Conservation (phyloP, 2,888 invertebrate genomes). For the Polydrusus pterygomalis region DNA sequence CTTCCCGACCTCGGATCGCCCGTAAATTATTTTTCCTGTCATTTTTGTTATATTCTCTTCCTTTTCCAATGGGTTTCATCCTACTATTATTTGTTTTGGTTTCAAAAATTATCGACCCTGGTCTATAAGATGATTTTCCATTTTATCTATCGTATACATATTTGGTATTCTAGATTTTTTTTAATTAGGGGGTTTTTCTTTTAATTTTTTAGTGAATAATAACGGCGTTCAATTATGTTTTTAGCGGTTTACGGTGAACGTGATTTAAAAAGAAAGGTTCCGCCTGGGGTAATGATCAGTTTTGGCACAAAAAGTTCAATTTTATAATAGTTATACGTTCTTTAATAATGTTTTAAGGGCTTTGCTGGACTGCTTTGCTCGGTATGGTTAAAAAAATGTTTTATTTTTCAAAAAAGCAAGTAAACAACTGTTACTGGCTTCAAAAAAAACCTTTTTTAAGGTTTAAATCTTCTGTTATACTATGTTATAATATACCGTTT, state of each 20-base stretch:
- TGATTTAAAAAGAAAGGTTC: no score
- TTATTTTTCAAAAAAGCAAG: no score
- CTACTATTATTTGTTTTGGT: no score
- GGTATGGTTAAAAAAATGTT: background rate
- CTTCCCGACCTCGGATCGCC: no score
- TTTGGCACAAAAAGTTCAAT: no score
- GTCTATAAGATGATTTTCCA: slow-evolving; percentile 21
- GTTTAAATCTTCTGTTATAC: slow-evolving; percentile 24
- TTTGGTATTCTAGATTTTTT: slow-evolving; percentile 4
- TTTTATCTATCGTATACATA: background rate
- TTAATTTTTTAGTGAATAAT: background rate
- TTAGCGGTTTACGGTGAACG: slow-evolving; percentile 5
- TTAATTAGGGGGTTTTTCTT: slow-evolving; percentile 3
- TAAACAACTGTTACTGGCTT: background rate
- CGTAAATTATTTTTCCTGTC: no score
- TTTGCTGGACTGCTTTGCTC: no score
- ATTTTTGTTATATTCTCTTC: no score
- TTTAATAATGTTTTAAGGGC: no score
- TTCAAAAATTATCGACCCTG: no score
- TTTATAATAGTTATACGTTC: background rate
- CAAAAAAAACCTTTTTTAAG: slow-evolving; percentile 14
- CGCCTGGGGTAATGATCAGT: no score
- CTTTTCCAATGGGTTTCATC: no score
- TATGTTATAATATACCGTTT: slow-evolving; percentile 36
- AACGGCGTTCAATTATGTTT: slow-evolving; percentile 1